A percentile compares a stretch with the other conserved stretches of the same genome.
phyloP scores from a whole-genome alignment of 2,888 invertebrate species.

The Heliothis peltigera region DNA sequence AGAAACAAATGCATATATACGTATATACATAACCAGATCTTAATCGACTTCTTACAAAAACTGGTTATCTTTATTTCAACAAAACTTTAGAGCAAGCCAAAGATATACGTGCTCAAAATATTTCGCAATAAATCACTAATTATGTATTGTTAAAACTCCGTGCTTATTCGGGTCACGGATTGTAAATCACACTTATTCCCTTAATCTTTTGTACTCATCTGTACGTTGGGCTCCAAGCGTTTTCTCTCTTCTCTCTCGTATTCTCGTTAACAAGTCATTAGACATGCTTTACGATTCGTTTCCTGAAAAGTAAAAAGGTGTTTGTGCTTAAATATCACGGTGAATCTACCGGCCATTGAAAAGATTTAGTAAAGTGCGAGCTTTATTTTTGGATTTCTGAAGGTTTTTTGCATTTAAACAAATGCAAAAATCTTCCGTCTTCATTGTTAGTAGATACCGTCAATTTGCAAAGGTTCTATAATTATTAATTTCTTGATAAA shows the following conservation, averaged over 20 bases:
- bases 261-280: constrained; percentile 53
- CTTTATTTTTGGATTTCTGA: constrained; percentile 1
- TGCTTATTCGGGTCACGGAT: constrained; percentile 32
- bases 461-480: too few species aligned
- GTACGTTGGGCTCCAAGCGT: constrained; percentile 39
- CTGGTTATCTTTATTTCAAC: background rate
- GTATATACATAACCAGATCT: too few species aligned
- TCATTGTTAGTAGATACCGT: too few species aligned
- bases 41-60: background rate
- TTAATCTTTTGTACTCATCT: constrained; percentile 52
- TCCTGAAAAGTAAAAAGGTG: constrained; percentile 48
- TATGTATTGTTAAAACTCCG: constrained; percentile 50
- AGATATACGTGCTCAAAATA: constrained; percentile 16
- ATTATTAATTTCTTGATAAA: too few species aligned
- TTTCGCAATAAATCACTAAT: constrained; percentile 40
- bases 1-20: too few species aligned
- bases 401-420: background rate
- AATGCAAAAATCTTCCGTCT: too few species aligned
- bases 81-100: constrained; percentile 14
- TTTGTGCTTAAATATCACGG: constrained; percentile 23
- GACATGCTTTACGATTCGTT: constrained; percentile 51
- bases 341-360: constrained; percentile 7
- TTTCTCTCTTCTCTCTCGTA: constrained; percentile 40
- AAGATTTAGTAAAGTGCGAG: constrained; percentile 4
- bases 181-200: constrained; percentile 48